Conservation (phyloP, 2,888 invertebrate species). For the Chrysina gloriosa region DNA sequence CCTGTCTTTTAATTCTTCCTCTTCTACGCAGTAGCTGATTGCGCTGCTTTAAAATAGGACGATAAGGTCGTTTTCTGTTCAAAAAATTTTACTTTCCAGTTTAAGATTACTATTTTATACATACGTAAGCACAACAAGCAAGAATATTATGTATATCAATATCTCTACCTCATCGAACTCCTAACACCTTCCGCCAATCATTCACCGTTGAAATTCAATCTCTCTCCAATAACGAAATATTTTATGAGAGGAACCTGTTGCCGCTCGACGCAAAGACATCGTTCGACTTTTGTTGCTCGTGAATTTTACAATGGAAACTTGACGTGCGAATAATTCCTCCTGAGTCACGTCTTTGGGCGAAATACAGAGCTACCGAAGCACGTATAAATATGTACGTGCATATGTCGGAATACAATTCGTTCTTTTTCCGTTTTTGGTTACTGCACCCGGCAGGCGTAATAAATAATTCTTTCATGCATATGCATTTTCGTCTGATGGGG, state of each 20-base stretch:
- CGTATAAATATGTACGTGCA: no score
- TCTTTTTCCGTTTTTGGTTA: not conserved
- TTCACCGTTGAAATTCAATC: slow-evolving; percentile 9
- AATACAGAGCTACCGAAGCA: not conserved
- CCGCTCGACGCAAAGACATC: not conserved
- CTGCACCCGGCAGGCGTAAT: not conserved
- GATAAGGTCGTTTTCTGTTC: no score
- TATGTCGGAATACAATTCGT: no score
- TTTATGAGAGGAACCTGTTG: not conserved
- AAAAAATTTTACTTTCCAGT: no score
- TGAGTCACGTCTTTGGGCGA: not conserved
- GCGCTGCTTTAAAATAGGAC: no score
- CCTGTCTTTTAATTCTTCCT: no score
- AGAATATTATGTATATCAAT: no score
- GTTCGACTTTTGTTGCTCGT: not conserved
- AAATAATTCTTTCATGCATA: slow-evolving; percentile 2
- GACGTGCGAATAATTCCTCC: not conserved
- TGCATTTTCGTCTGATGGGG: not conserved
- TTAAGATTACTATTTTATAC: no score
- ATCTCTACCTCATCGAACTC: no score
- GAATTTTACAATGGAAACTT: not conserved
- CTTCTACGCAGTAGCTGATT: no score
- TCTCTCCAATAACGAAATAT: slow-evolving; percentile 1
- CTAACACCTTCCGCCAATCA: no score
- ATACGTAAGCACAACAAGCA: no score